Evolutionary conservation across 2,888 invertebrate genomes (phyloP), one percentile per base, ranked within the genome.

Genomic region (Drosophila glabriapex): DNA sequence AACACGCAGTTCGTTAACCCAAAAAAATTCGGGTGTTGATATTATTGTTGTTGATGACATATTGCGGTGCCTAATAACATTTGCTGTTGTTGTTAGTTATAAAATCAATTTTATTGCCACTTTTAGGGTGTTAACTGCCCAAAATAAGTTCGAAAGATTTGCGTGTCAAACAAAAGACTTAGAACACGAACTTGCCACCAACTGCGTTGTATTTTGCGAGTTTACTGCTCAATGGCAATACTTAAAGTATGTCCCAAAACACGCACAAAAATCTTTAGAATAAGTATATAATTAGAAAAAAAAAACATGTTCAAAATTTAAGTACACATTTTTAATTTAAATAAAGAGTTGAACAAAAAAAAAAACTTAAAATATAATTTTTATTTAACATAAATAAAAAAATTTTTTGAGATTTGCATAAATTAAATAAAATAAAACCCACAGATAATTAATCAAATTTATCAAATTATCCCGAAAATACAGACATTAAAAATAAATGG

Each of bases 81-180:
- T 68, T 25, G 29, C 4, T 58, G 28, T 39, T 71, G 65, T 56
- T 78, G 59, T 74, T 71, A 54, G 78, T 76, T 60, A 71, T 82
- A 81, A 85, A 81, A 76, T 83, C 43, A 64, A 50, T 76, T 87
- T 88, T 72, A 87, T 82, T 37, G 69, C 68, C 70, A 54, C 73
- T 70, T 78, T 67, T 43, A 39, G 80, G 69, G 76, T 82, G 87
- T 84, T 76, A 87, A 87, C 63, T 67, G 74, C 59, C 50, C 14
- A 49, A 19, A 39, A 12, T 29, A 7, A 12, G 67, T 35, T 76
- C 56, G 80, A 76, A 81, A 75, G 69, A 68, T 76, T 35, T 68
- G 33, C 33, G 39, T 7, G 37, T 49, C 49, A 31, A 85, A 87
- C 89, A 84, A 89, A 89, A 90, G 90, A 89, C 91, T 89, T 85